phyloP scores from a whole-genome alignment of 2,888 invertebrate genomes.

The Tribolium freemani region DNA sequence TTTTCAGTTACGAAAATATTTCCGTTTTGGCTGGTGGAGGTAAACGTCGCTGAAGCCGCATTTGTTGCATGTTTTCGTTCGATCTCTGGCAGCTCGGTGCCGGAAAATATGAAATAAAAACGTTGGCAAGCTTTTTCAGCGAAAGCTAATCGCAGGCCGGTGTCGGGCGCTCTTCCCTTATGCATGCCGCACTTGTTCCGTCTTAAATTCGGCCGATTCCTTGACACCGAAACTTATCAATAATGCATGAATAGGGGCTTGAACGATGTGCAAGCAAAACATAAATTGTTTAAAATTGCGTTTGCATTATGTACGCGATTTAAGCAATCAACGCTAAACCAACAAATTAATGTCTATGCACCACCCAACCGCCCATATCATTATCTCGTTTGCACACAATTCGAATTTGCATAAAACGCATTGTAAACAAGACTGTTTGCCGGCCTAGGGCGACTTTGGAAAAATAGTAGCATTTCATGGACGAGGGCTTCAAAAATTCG shows the following conservation, averaged over 20 bases:
- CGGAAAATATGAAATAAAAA: not conserved
- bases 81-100: not conserved
- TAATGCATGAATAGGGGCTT: slow-evolving; percentile 52
- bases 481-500: not conserved
- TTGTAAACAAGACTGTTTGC: not conserved
- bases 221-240: slow-evolving; percentile 50
- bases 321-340: not conserved
- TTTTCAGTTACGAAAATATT: too few relatives aligned
- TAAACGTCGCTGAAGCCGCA: not conserved
- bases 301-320: not conserved
- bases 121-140: not conserved
- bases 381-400: slow-evolving; percentile 22
- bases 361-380: not conserved
- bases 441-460: not conserved
- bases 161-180: slow-evolving; percentile 15
- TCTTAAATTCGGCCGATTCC: slow-evolving; percentile 54
- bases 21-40: too few relatives aligned
- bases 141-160: not conserved
- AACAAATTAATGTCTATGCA: slow-evolving; percentile 1
- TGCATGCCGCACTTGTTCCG: slow-evolving; percentile 60
- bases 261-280: slow-evolving; percentile 54
- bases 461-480: not conserved
- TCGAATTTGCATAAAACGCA: slow-evolving; percentile 18
- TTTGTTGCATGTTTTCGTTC: not conserved
- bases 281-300: slow-evolving; percentile 53